Percentiles rank a stretch among this genome's conserved stretches.
phyloP scores from a whole-genome alignment of 2,888 invertebrate genomes.

The Sphaerophoria rueppellii region DNA sequence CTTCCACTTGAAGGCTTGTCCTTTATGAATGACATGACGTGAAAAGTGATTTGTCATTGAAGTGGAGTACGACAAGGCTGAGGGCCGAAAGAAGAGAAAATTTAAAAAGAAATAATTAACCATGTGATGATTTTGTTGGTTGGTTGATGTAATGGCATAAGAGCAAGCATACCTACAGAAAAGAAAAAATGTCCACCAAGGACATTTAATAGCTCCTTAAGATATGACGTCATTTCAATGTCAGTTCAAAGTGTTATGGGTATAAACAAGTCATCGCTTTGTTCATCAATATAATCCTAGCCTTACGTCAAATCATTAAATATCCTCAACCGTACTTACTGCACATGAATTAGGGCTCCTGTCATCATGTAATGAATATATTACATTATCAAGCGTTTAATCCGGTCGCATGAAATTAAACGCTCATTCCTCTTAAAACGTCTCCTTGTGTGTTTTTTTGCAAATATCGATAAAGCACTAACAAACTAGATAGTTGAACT shows the following conservation, averaged over 20 bases:
- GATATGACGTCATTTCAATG: no score
- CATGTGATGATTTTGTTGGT: not conserved
- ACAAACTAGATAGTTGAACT: conserved; percentile 62
- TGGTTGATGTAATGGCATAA: not conserved
- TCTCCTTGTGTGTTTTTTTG: not conserved
- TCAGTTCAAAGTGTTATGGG: no score
- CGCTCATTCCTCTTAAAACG: not conserved
- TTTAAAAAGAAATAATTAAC: conserved; percentile 6
- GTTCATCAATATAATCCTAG: no score
- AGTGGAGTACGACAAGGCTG: not conserved
- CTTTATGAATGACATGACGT: not conserved
- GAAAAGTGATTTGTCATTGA: conserved; percentile 22
- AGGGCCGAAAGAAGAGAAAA: no score
- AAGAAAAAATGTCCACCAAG: no score
- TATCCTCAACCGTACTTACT: no score
- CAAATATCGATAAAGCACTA: not conserved
- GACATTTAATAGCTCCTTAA: no score
- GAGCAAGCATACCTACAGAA: no score
- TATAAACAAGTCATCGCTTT: no score
- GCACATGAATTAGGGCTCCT: not conserved
- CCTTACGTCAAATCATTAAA: no score
- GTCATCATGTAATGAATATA: conserved; percentile 14
- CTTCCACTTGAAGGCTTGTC: not conserved
- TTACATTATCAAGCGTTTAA: conserved; percentile 14
- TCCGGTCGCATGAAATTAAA: conserved; percentile 28